These are phyloP conservation scores for Montipora capricornis DNA, from an alignment of 64 coral and sea anemone genomes.

Conservation along the genomic window DNA sequence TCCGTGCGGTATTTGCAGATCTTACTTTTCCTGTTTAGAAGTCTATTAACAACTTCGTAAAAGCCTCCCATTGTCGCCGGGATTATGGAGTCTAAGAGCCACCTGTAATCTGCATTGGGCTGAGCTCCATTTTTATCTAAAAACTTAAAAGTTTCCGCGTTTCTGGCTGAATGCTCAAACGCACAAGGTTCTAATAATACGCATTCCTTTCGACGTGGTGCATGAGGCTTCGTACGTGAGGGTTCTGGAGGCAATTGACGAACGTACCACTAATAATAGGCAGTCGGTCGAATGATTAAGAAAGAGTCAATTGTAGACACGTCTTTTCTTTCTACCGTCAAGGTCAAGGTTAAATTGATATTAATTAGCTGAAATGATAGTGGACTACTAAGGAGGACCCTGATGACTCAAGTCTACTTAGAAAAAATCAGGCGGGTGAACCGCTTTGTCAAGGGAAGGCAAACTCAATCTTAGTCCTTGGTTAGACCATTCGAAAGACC, in stretches of 20 bases:
- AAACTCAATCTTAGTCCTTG: too few relatives aligned
- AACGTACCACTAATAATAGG: neutral
- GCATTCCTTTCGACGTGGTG: neutral
- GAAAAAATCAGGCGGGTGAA: too few relatives aligned
- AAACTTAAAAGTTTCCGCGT: too few relatives aligned
- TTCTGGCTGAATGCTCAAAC: too few relatives aligned
- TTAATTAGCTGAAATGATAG: neutral
- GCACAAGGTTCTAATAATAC: neutral
- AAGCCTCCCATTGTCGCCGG: neutral
- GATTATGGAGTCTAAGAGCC: neutral
- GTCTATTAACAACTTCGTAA: neutral
- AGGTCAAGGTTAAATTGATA: conserved; percentile 33
- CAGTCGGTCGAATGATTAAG: conserved; percentile 1
- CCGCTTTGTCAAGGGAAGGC: too few relatives aligned
- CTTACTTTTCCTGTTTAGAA: neutral
- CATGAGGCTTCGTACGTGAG: neutral
- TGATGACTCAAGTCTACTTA: too few relatives aligned
- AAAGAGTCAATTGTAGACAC: conserved; percentile 32
- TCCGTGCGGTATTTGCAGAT: neutral
- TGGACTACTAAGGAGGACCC: too few relatives aligned
- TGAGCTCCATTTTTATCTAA: too few relatives aligned
- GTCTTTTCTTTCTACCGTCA: conserved; percentile 18
- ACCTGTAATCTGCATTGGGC: neutral
- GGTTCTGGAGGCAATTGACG: neutral
- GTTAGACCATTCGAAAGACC: too few relatives aligned